phyloP scores from a whole-genome alignment of 2,797 vertebrate species.

The Bucorvus abyssinicus region DNA sequence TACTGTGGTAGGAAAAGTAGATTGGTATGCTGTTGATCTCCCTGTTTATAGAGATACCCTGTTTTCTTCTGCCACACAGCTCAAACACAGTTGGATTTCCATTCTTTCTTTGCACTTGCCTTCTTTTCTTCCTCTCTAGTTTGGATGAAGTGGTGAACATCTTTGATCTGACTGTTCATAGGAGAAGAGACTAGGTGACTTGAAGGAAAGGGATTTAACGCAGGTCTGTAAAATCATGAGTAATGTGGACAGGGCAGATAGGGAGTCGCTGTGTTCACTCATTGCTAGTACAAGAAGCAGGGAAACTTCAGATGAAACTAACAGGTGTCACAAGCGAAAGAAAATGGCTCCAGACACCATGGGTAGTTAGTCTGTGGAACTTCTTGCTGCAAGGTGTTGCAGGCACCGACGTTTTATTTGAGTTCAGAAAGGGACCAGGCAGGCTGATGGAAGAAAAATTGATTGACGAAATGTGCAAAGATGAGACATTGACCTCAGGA shows the following conservation, averaged over 20 bases:
- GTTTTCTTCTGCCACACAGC: background rate
- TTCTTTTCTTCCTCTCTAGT: background rate
- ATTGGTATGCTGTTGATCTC: background rate
- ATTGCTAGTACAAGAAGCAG: background rate
- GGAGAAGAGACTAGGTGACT: background rate
- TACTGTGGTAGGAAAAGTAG: background rate
- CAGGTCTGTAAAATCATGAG: background rate
- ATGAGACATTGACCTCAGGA: background rate
- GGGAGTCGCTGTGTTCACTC: background rate
- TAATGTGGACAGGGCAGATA: background rate
- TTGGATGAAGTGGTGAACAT: background rate
- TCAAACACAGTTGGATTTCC: background rate
- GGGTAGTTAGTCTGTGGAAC: background rate
- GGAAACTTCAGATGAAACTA: conserved; percentile 19
- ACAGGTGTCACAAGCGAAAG: background rate
- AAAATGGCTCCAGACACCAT: background rate
- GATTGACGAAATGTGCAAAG: background rate
- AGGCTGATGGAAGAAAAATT: background rate
- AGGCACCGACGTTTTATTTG: background rate
- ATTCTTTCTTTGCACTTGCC: background rate
- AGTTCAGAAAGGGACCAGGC: background rate
- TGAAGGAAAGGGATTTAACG: background rate
- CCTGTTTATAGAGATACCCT: background rate
- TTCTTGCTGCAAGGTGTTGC: background rate
- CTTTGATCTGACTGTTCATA: background rate